phyloP scores from a whole-genome alignment of 2,797 vertebrate genomes.

The Pelochelys cantorii region DNA sequence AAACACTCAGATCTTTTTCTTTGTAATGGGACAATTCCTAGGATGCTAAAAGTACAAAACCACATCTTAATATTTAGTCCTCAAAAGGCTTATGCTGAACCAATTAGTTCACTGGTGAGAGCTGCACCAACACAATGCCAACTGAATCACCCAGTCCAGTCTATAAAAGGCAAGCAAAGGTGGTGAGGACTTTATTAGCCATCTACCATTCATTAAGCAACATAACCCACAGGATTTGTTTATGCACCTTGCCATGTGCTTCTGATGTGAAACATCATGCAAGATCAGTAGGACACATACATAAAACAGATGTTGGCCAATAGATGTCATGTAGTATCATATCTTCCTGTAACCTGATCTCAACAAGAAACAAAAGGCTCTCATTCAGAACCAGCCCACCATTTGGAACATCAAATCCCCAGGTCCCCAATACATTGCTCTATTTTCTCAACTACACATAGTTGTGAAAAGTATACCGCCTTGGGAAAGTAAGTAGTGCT shows the following conservation, averaged over 20 bases:
- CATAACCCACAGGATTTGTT: constrained; percentile 16
- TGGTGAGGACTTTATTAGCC: background rate
- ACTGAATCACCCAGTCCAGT: background rate
- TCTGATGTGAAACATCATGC: background rate
- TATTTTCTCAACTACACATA: accelerated
- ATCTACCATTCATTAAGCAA: constrained; percentile 27
- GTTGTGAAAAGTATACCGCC: background rate
- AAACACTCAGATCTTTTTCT: background rate
- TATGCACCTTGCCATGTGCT: accelerated
- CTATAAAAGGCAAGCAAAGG: background rate
- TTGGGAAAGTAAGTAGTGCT: background rate
- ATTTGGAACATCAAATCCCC: background rate
- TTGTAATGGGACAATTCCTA: background rate
- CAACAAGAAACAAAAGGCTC: background rate
- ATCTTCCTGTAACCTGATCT: background rate
- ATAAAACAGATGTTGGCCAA: background rate
- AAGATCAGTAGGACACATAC: background rate
- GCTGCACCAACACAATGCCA: background rate
- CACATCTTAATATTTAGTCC: background rate
- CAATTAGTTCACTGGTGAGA: background rate
- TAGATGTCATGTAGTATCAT: background rate
- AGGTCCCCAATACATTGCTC: background rate
- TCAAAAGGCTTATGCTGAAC: background rate
- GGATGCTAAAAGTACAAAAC: background rate
- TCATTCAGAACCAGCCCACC: background rate